phyloP scores from a whole-genome alignment of 2,888 invertebrate species.

The Cantharis rustica region DNA sequence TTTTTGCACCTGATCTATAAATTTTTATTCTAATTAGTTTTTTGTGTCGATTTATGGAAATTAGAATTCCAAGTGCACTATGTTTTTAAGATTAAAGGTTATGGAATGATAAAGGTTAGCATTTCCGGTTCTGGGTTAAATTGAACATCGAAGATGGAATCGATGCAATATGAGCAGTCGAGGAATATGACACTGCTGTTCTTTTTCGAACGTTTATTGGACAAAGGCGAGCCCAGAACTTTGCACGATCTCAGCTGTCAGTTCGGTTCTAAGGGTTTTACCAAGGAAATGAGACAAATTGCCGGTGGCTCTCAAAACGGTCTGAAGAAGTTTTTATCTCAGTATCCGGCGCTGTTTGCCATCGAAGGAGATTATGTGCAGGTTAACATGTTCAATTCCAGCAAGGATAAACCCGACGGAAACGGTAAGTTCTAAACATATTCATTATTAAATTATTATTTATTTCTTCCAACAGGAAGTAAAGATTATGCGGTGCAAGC shows the following conservation, averaged over 20 bases:
- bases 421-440: constrained; percentile 5
- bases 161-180: constrained; percentile 91
- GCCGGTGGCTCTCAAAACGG: constrained; percentile 96
- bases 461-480: constrained; percentile 61
- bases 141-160: constrained; percentile 71
- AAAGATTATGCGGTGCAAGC: constrained; percentile 95
- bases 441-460: not conserved
- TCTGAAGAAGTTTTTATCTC: constrained; percentile 93
- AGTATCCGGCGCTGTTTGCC: constrained; percentile 95
- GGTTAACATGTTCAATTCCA: constrained; percentile 78
- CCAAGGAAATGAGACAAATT: constrained; percentile 97
- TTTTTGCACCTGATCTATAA: not conserved
- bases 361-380: constrained; percentile 92
- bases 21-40: not conserved
- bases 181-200: constrained; percentile 96
- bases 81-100: not conserved
- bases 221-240: constrained; percentile 94
- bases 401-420: constrained; percentile 57
- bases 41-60: not conserved
- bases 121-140: not conserved
- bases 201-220: constrained; percentile 97
- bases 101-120: not conserved
- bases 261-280: constrained; percentile 98
- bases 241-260: constrained; percentile 98
- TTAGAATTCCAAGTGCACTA: not conserved